Evolutionary conservation across 2,797 vertebrate genomes (phyloP).

Genomic region (Pseudochromis fuscus): DNA sequence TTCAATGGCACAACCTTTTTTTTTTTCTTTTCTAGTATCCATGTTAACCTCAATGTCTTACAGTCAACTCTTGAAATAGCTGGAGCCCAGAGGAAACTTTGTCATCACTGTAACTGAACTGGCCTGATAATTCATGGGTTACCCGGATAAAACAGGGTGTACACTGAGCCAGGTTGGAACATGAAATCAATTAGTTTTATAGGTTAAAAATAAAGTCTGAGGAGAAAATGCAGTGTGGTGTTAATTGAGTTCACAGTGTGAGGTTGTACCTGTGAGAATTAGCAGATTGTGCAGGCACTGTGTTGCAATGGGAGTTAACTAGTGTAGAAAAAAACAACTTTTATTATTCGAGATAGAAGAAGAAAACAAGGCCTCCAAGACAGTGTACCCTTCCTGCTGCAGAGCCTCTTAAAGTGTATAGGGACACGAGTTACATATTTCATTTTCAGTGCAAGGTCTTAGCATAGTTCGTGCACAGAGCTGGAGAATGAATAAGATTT

Average conservation of each 20-base stretch:
- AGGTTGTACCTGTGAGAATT: constrained; percentile 85
- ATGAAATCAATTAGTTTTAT: constrained; percentile 82
- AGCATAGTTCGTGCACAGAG: neutral
- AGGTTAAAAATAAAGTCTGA: constrained; percentile 84
- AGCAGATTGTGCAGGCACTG: constrained; percentile 70
- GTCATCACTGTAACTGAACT: constrained; percentile 46
- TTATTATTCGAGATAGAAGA: constrained; percentile 43
- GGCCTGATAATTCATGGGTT: constrained; percentile 60
- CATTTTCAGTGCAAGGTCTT: neutral
- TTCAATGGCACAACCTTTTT: constrained; percentile 25
- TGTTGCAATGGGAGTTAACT: constrained; percentile 71
- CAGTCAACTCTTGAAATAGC: constrained; percentile 42
- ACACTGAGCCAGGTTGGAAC: constrained; percentile 62
- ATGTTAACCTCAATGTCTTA: constrained; percentile 45
- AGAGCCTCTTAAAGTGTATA: neutral
- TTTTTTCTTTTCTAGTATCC: constrained; percentile 26
- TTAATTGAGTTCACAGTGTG: constrained; percentile 89
- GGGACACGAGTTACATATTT: neutral
- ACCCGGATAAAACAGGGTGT: constrained; percentile 56
- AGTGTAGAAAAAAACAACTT: constrained; percentile 58
- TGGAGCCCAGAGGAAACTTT: constrained; percentile 33
- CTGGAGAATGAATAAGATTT: neutral
- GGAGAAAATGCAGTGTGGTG: constrained; percentile 78
- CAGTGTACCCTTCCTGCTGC: neutral
- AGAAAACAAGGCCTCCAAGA: constrained; percentile 24